Percentiles rank a stretch among this genome's conserved stretches.
Conservation (phyloP, 53 echinoderm and acorn worm species). For the Pentamera pediparva region DNA sequence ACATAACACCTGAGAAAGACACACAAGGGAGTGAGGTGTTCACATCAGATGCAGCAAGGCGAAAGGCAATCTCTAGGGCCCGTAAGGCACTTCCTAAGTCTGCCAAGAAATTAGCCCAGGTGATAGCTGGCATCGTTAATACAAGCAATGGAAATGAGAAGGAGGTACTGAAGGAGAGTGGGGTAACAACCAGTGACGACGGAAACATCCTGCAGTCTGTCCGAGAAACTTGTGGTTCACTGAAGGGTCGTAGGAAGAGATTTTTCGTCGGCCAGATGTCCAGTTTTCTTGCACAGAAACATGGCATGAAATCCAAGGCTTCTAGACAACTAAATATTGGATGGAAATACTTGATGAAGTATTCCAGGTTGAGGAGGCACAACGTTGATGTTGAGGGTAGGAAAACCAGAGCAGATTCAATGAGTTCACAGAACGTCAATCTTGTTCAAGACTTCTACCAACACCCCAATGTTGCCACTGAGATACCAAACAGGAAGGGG, state of each 20-base stretch:
- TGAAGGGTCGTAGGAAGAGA: neutral
- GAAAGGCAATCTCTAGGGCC: neutral
- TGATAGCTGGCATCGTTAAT: neutral
- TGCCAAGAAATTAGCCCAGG: neutral
- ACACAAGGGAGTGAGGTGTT: neutral
- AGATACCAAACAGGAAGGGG: neutral
- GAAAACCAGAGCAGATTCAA: neutral
- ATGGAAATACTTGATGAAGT: neutral
- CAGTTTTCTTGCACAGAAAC: neutral
- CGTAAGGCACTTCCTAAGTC: neutral
- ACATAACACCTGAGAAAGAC: neutral
- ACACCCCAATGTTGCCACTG: slow-evolving; percentile 3
- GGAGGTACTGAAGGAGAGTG: neutral
- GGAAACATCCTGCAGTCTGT: neutral
- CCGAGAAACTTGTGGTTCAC: neutral
- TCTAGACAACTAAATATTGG: slow-evolving; percentile 8
- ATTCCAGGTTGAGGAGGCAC: neutral
- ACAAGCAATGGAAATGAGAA: neutral
- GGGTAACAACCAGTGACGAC: neutral
- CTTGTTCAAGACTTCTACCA: slow-evolving; percentile 1
- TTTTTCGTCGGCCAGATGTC: neutral
- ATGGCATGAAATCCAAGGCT: neutral
- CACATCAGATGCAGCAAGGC: neutral
- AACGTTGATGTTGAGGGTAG: neutral
- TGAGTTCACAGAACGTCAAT: neutral